These are phyloP conservation scores for Periophthalmus magnuspinnatus DNA, from an alignment of 2,797 vertebrate genomes.

Conservation along the genomic window DNA sequence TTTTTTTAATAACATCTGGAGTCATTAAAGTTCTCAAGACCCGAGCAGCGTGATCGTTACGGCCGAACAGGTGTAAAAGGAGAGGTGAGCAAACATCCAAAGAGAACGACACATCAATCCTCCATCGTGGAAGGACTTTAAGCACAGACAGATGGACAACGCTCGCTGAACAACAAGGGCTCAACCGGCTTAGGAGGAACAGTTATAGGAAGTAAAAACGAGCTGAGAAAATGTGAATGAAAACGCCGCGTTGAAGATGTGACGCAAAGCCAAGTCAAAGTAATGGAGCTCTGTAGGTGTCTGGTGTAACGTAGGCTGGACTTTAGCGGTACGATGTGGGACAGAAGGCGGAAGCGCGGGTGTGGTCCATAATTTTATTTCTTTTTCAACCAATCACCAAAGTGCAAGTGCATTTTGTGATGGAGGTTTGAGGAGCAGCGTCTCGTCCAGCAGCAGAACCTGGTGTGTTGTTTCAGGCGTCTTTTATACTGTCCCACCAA, in stretches of 20 bases:
- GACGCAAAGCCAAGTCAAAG: constrained; percentile 22
- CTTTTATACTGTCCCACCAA: too few species aligned
- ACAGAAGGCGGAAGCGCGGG: too few species aligned
- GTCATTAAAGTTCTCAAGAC: constrained; percentile 6
- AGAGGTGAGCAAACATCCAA: constrained; percentile 1
- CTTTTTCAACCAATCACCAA: too few species aligned
- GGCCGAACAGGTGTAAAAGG: not conserved
- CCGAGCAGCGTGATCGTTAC: not conserved
- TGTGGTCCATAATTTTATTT: too few species aligned
- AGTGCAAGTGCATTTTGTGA: too few species aligned
- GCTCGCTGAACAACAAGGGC: constrained; percentile 30
- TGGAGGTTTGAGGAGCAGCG: too few species aligned
- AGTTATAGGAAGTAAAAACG: constrained; percentile 24
- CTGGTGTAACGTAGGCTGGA: too few species aligned
- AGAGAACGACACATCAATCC: constrained; percentile 12
- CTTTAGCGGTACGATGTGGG: too few species aligned
- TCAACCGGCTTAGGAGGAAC: constrained; percentile 36
- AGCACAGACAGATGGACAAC: constrained; percentile 33
- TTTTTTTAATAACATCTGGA: not conserved
- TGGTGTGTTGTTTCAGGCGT: too few species aligned
- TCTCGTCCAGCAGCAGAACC: too few species aligned
- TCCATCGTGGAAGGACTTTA: constrained; percentile 20
- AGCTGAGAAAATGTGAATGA: constrained; percentile 43
- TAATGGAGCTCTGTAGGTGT: too few species aligned
- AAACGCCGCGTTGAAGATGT: constrained; percentile 37